A percentile compares a stretch with the other conserved stretches of the same genome.
Conservation (phyloP, 2,888 invertebrate genomes). For the Pachliopta kotzebuea region DNA sequence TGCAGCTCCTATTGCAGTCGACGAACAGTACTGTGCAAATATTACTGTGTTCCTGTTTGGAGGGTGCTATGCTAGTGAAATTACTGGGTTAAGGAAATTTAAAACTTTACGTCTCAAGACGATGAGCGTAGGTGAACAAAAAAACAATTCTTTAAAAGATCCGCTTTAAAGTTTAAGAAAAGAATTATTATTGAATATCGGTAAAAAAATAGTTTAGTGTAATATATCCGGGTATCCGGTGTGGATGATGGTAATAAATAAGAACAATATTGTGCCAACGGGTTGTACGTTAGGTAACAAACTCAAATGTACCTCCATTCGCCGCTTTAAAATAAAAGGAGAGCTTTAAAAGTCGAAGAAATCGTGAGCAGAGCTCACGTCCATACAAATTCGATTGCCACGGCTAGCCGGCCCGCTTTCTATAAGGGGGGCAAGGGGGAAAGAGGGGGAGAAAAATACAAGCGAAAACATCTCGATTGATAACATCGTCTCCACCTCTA, state of each 20-base stretch:
- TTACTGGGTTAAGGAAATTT: no score
- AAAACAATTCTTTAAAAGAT: no score
- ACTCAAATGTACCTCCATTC: slow-evolving; percentile 20
- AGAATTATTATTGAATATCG: no score
- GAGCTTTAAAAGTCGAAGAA: slow-evolving; percentile 33
- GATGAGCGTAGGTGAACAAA: no score
- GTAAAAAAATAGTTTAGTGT: no score
- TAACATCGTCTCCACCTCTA: slow-evolving; percentile 35
- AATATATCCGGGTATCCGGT: neutral
- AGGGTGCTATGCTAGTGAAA: neutral
- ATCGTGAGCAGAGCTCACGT: slow-evolving; percentile 43
- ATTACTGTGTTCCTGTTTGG: no score
- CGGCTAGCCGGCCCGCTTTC: slow-evolving; percentile 41
- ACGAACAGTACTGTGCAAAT: no score
- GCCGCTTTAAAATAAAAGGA: slow-evolving; percentile 34
- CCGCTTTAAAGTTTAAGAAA: no score
- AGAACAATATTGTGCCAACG: slow-evolving; percentile 6
- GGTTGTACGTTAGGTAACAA: slow-evolving; percentile 12
- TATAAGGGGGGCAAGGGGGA: slow-evolving; percentile 19
- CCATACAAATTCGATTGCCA: slow-evolving; percentile 40
- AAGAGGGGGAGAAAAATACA: slow-evolving; percentile 8
- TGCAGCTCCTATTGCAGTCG: no score
- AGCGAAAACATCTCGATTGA: slow-evolving; percentile 37
- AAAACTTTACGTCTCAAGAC: no score
- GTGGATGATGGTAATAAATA: slow-evolving; percentile 11